Percentiles rank a stretch among this genome's conserved stretches.
Evolutionary conservation across 2,888 invertebrate genomes (phyloP).

Genomic region (Mesorhabditis spiculigera): DNA sequence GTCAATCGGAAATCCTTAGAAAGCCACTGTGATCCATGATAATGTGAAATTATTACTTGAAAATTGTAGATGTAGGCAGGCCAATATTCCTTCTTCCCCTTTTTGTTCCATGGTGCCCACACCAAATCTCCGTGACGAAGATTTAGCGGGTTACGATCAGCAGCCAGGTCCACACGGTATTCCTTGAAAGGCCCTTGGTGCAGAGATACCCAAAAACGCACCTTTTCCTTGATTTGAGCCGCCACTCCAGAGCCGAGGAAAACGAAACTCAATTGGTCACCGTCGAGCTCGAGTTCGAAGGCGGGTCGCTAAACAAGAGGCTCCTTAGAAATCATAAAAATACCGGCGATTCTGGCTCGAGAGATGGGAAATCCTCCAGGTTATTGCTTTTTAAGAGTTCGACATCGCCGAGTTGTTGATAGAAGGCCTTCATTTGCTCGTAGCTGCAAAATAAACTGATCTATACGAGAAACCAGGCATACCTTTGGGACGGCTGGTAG

Average conservation of each 20-base stretch:
- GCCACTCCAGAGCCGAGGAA: neutral
- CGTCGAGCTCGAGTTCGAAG: no score
- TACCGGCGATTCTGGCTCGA: neutral
- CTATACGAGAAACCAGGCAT: no score
- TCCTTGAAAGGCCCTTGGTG: neutral
- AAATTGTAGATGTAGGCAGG: neutral
- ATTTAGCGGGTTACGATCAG: neutral
- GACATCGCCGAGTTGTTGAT: neutral
- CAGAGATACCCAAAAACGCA: no score
- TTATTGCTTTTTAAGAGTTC: neutral
- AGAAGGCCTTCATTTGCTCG: neutral
- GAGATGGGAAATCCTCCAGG: neutral
- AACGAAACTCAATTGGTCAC: neutral
- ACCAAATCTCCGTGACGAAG: neutral
- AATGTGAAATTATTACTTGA: neutral
- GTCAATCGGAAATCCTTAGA: neutral
- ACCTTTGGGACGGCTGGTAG: neutral
- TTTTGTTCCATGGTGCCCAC: neutral
- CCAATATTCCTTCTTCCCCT: conserved; percentile 1
- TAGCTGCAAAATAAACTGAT: no score
- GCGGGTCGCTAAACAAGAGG: no score
- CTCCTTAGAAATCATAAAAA: neutral
- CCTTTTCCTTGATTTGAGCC: neutral
- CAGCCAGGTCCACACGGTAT: neutral
- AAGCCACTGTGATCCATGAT: neutral